A percentile compares a stretch with the other conserved stretches of the same genome.
Evolutionary conservation across 2,797 vertebrate genomes (phyloP).

Genomic region (Hypotaenidia okinawae): DNA sequence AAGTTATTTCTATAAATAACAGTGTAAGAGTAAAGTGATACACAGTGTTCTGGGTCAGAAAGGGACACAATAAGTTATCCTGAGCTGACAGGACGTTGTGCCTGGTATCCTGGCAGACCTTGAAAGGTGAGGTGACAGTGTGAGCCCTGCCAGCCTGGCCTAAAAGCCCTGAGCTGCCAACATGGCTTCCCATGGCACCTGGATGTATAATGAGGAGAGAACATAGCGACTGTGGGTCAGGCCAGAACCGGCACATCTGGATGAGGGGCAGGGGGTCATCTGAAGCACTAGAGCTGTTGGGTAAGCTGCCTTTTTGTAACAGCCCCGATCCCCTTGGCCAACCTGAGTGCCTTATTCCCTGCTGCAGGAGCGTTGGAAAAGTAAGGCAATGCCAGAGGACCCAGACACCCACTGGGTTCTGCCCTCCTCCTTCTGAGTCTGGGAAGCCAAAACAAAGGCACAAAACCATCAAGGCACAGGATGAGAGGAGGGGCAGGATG

Average conservation of each 20-base stretch:
- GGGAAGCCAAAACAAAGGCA: background rate
- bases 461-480: background rate
- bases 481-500: background rate
- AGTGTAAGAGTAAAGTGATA: conserved; percentile 6
- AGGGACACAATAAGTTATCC: conserved; percentile 6
- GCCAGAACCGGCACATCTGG: background rate
- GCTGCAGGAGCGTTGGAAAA: background rate
- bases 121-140: background rate
- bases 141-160: background rate
- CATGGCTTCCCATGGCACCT: background rate
- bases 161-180: background rate
- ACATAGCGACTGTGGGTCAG: background rate
- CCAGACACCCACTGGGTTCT: accelerated
- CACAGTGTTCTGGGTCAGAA: background rate
- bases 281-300: conserved; percentile 3
- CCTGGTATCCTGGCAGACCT: background rate
- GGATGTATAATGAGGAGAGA: conserved; percentile 5
- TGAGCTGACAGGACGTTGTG: background rate
- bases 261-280: background rate
- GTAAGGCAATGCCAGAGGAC: background rate
- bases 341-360: accelerated
- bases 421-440: background rate
- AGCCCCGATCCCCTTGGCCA: background rate
- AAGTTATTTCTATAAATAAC: conserved; percentile 49
- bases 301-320: background rate